A percentile compares a stretch with the other conserved stretches of the same genome.
Evolutionary conservation across 1,140 invertebrate species (phyloP).

Genomic region (Diprion similis): DNA sequence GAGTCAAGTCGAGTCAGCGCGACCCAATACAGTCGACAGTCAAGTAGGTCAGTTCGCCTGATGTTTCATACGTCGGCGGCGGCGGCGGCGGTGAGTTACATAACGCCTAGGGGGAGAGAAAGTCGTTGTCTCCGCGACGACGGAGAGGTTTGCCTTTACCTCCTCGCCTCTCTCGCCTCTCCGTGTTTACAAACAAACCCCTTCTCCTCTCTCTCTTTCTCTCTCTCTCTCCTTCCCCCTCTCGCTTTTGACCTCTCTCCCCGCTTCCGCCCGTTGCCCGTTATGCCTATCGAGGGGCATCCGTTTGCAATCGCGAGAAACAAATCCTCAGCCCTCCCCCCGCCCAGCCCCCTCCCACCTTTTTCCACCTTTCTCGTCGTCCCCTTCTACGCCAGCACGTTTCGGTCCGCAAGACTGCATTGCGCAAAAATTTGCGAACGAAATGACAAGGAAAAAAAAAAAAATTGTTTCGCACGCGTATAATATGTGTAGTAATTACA

Average conservation of each 20-base stretch:
- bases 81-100: slow-evolving; percentile 34
- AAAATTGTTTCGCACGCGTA: neutral
- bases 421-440: neutral
- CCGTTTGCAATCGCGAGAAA: neutral
- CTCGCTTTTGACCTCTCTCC: slow-evolving; percentile 8
- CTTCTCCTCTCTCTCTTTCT: slow-evolving; percentile 2
- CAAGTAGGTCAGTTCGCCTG: slow-evolving; percentile 50
- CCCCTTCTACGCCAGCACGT: neutral
- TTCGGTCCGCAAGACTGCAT: neutral
- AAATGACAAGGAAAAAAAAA: neutral
- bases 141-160: slow-evolving; percentile 17
- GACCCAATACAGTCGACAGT: slow-evolving; percentile 32
- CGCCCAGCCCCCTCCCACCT: neutral
- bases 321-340: neutral
- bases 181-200: slow-evolving; percentile 9
- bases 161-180: slow-evolving; percentile 3
- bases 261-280: neutral
- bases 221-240: slow-evolving; percentile 13
- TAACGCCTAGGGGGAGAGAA: slow-evolving; percentile 38
- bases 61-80: slow-evolving; percentile 34
- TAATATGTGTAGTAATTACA: no score
- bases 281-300: neutral
- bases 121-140: slow-evolving; percentile 28
- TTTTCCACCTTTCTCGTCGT: neutral
- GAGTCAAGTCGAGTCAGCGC: neutral